Conservation (phyloP, 2,113 vertebrate genomes). For the Salvelinus alpinus region DNA sequence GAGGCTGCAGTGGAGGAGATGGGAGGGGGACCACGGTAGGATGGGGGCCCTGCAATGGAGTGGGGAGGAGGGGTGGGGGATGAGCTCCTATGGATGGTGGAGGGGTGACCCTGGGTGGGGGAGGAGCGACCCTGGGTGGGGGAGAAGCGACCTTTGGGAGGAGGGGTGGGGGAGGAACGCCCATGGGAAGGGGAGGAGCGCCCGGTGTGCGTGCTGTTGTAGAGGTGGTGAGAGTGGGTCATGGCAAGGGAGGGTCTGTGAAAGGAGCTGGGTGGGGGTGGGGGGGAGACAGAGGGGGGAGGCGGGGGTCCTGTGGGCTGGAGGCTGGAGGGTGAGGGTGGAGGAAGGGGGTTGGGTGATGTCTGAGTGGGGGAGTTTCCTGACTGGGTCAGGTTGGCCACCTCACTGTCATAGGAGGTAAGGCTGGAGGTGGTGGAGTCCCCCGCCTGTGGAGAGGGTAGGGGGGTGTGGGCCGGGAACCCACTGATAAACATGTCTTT, state of each 20-base stretch:
- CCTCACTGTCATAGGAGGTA: conserved; percentile 91
- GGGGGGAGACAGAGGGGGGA: conserved; percentile 72
- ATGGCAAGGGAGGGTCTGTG: conserved; percentile 74
- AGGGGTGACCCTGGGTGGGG: conserved; percentile 58
- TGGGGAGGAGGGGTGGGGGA: conserved; percentile 72
- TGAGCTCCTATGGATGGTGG: conserved; percentile 63
- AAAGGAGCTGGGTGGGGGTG: conserved; percentile 71
- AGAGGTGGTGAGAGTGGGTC: conserved; percentile 75
- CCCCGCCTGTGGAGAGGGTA: conserved; percentile 77
- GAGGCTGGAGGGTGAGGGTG: conserved; percentile 4
- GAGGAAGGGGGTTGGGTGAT: conserved; percentile 63
- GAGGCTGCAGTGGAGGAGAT: conserved; percentile 52
- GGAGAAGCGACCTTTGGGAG: too few species aligned
- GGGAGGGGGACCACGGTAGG: conserved; percentile 59
- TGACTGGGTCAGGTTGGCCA: conserved; percentile 87
- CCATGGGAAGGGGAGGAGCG: conserved; percentile 64
- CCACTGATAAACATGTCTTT: conserved; percentile 63
- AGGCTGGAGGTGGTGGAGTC: conserved; percentile 90
- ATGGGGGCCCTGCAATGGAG: conserved; percentile 59
- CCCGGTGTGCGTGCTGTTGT: conserved; percentile 66
- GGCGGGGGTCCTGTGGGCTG: conserved; percentile 63
- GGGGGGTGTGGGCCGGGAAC: conserved; percentile 64
- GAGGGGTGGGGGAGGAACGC: too few species aligned
- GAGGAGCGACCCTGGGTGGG: too few species aligned
- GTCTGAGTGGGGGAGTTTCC: conserved; percentile 70